A percentile compares a stretch with the other conserved stretches of the same genome.
phyloP scores from a whole-genome alignment of 2,113 vertebrate species.

The Mustela lutreola region DNA sequence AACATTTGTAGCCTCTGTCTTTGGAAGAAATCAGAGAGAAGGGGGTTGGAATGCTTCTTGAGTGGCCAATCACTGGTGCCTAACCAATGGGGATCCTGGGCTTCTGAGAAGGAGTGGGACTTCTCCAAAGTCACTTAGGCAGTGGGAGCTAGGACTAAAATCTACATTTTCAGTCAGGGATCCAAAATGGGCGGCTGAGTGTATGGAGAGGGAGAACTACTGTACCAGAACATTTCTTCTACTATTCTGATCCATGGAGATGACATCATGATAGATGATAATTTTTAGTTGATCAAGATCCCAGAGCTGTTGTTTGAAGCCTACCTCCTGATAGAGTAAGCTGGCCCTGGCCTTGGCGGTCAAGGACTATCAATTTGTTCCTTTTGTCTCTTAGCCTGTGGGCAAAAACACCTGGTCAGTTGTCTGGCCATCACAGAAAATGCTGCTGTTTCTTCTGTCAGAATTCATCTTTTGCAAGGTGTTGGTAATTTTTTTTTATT shows the following conservation, averaged over 20 bases:
- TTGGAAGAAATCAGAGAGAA: background rate
- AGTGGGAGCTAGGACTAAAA: background rate
- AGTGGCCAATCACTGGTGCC: background rate
- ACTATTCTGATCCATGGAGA: background rate
- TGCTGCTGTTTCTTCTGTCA: slow-evolving; percentile 38
- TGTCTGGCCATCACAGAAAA: background rate
- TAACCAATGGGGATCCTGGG: background rate
- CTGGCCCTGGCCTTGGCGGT: background rate
- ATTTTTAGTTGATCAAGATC: background rate
- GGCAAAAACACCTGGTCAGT: background rate
- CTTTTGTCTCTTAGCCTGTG: background rate
- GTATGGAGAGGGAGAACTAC: background rate
- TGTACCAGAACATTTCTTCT: background rate
- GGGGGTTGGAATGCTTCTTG: background rate
- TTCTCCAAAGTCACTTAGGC: background rate
- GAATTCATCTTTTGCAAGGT: slow-evolving; percentile 54
- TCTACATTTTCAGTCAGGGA: background rate
- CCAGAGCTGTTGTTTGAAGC: background rate
- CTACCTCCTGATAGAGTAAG: background rate
- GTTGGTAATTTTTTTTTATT: slow-evolving; percentile 58
- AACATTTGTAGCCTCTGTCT: background rate
- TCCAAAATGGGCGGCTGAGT: background rate
- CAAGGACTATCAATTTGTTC: background rate
- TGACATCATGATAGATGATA: background rate
- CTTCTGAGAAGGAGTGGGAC: background rate